Base-by-base conservation (phyloP, 2,113 vertebrate species). In the Pachyramphus minor region DNA sequence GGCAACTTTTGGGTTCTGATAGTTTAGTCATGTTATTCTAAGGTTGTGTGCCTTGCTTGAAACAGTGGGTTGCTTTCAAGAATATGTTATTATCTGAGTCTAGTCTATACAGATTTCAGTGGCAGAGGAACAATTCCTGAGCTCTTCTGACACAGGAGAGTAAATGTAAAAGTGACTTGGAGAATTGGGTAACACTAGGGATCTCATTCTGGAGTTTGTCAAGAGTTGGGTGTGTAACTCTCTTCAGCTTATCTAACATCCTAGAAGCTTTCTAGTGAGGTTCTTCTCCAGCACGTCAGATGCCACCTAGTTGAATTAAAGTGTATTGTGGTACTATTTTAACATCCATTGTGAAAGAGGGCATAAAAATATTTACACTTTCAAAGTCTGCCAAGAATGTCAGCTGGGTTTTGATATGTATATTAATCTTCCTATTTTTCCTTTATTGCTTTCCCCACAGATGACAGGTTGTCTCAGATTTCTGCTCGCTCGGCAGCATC, bases 381-480 rank as follows among this genome's bases (percentile, higher is more conserved):
- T 44, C 3, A 11, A 62, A 86, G 42, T 30, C 47, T 60, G 50
- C 47, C 7, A 11, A 62, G 74, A 84, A 31, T 41, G 50, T 53
- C 27, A 64, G 3, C 44, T 87, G 33, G 66, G 37, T 55, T 94
- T 75, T 69, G 69, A 67, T 80, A 68, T 21, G 5, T 81, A 0
- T 72, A 20, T 86, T 71, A 41, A 35, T 74, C 20, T 42, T 77
- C 63, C 24, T 81, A 3, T 63, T 82, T 62, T 90, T 67, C 11
- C 13, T 25, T 78, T 87, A 24, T 69, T 81, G 18, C 41, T 77
- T 96, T 92, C 87, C 44, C 71, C 67, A 35, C 97, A 97, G 98
- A 98, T 77, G 99, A 99, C 96, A 98, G 97, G 81, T 93, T 99
- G 92, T 99, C 99, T 58, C 98, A 99, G 96, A 98, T 99, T 80